Conservation (phyloP, 2,113 vertebrate species). For the Channa maculata region DNA sequence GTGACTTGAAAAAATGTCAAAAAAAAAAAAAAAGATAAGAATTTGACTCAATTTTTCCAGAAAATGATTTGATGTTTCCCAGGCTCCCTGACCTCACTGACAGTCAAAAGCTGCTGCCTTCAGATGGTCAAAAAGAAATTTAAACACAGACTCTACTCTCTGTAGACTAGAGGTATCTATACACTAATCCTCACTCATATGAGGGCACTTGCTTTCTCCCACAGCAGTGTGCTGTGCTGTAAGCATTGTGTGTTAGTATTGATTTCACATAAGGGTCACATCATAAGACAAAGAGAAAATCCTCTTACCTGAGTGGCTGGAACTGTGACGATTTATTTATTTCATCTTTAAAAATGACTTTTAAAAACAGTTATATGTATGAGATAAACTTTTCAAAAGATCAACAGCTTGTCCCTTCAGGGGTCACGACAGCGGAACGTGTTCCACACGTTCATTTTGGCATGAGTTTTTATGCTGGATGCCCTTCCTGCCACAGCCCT, state of each 20-base stretch:
- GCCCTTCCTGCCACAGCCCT: too few species aligned
- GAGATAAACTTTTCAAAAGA: too few species aligned
- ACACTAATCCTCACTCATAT: conserved; percentile 3
- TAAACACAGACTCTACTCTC: conserved; percentile 5
- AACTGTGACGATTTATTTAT: too few species aligned
- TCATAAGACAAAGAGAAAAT: too few species aligned
- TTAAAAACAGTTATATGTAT: too few species aligned
- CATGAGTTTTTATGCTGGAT: too few species aligned
- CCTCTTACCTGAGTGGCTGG: too few species aligned
- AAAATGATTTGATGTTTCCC: neutral
- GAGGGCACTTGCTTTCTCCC: conserved; percentile 9
- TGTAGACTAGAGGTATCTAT: neutral
- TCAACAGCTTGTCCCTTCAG: too few species aligned
- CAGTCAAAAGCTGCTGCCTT: conserved; percentile 17
- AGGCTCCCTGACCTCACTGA: neutral
- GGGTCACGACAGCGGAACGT: too few species aligned
- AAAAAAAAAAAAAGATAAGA: too few species aligned
- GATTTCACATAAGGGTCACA: neutral
- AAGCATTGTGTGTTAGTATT: conserved; percentile 15
- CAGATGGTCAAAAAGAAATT: neutral
- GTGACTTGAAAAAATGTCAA: neutral
- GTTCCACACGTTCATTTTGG: too few species aligned
- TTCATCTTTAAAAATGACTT: too few species aligned
- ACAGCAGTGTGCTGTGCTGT: conserved; percentile 42
- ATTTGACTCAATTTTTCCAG: neutral